Evolutionary conservation across 2,113 vertebrate species (phyloP), one percentile per base, ranked within the genome.

Genomic region (Laticauda laticaudata): DNA sequence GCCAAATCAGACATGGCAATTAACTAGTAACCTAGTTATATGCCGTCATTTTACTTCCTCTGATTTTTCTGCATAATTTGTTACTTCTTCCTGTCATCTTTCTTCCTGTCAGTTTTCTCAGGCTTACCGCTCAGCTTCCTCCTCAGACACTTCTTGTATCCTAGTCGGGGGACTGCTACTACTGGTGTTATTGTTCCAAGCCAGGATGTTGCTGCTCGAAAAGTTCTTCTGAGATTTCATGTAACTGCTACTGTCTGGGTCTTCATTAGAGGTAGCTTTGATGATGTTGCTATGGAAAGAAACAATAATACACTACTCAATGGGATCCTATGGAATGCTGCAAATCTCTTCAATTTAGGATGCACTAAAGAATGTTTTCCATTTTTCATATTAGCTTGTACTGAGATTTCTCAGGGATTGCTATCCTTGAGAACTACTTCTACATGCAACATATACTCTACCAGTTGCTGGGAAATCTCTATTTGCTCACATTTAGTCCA

Each of bases 61-160:
- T 92, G 69, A 85, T 14, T 3, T 11, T 59, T 90, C 20, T 86
- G 45, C 45, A 51, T 11, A 85, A 59, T 34, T 81, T 53, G 34
- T 21, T n/a, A 55, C 39, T n/a, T 91, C n/a, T 9, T 45, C 26
- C 2, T 0, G 0, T 34, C 3, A 18, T 0, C 0, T 54, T 75
- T 45, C 88, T 10, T 14, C 18, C 54, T 34, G 26, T 43, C 34
- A 29, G 53, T 5, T 11, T 24, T 15, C 54, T 86, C 6, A 61
- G 7, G 1, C 95, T 97, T 92, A 99, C 99, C 99, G 98, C 96
- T 99, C 99, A 0, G 99, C 99, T 97, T 99, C 99, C 96, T 99
- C 98, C 93, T 99, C 98, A 0, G 98, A 98, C 96, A 99, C 99
- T 96, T 99, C 98, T 95, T 94, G 97, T 94, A 98, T 96, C 43